Conservation (phyloP, 64 coral and sea anemone species). For the Actinia tenebrosa region DNA sequence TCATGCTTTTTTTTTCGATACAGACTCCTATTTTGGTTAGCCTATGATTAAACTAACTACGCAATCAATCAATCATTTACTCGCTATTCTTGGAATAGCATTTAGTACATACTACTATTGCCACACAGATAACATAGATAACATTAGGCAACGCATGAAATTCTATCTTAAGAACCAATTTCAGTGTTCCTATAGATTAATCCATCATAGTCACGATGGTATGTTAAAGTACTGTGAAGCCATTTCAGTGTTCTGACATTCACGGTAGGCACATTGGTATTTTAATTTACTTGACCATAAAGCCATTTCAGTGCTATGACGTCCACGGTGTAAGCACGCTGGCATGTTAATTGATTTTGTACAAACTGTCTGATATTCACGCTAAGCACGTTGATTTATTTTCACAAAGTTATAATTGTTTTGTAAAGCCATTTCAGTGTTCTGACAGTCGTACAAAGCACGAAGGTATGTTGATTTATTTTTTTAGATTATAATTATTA, state of each 20-base stretch:
- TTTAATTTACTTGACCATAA: neutral
- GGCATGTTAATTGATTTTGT: too few relatives aligned
- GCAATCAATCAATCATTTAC: too few relatives aligned
- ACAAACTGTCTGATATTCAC: too few relatives aligned
- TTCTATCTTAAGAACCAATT: neutral
- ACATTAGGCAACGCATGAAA: too few relatives aligned
- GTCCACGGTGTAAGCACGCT: too few relatives aligned
- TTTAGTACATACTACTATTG: too few relatives aligned
- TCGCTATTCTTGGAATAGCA: too few relatives aligned
- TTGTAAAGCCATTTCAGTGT: conserved; percentile 1
- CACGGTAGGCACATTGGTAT: neutral
- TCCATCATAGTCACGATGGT: neutral
- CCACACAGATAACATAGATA: too few relatives aligned
- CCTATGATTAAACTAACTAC: too few relatives aligned
- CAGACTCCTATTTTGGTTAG: too few relatives aligned
- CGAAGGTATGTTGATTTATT: neutral
- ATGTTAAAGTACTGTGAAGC: neutral
- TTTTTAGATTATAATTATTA: too few relatives aligned
- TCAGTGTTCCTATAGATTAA: neutral
- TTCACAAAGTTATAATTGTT: neutral
- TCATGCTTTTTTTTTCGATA: too few relatives aligned
- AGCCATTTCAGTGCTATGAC: neutral
- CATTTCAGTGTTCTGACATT: neutral
- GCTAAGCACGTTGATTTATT: neutral
- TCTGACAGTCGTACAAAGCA: neutral